These are phyloP conservation scores for Strix aluco DNA, from an alignment of 2,113 vertebrate genomes.

Conservation along the genomic window DNA sequence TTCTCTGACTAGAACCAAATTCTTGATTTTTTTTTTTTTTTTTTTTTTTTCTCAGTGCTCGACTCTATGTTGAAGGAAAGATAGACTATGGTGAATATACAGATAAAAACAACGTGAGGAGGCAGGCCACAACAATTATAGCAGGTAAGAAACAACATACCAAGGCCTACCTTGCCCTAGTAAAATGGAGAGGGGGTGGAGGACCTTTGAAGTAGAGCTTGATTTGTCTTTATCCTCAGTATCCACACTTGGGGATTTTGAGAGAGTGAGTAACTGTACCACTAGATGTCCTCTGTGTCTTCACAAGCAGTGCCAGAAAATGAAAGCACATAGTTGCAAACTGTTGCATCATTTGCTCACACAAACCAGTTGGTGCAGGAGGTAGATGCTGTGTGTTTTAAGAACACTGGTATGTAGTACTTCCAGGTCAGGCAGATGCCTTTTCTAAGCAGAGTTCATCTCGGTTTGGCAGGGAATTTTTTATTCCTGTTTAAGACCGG, in stretches of 20 bases:
- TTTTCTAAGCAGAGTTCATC: not conserved
- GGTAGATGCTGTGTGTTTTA: not conserved
- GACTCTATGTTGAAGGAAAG: conserved; percentile 92
- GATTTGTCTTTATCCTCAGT: not conserved
- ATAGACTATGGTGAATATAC: conserved; percentile 96
- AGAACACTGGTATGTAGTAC: not conserved
- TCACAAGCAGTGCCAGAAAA: not conserved
- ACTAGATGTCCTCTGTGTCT: not conserved
- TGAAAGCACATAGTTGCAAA: not conserved
- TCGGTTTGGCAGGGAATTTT: not conserved
- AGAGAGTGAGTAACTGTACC: not conserved
- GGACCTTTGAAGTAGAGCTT: not conserved
- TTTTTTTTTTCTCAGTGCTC: conserved; percentile 73
- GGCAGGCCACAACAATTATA: conserved; percentile 95
- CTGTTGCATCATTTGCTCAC: not conserved
- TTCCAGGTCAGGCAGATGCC: not conserved
- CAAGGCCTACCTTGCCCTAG: not conserved
- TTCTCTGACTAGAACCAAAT: not conserved
- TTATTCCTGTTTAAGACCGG: not conserved
- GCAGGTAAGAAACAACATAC: conserved; percentile 79
- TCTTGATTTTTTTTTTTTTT: not conserved
- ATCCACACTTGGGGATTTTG: not conserved
- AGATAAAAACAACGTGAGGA: conserved; percentile 92
- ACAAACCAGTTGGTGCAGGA: not conserved
- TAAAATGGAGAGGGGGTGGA: not conserved